Evolutionary conservation across 2,888 invertebrate genomes (phyloP).

Genomic region (Machimus atricapillus): DNA sequence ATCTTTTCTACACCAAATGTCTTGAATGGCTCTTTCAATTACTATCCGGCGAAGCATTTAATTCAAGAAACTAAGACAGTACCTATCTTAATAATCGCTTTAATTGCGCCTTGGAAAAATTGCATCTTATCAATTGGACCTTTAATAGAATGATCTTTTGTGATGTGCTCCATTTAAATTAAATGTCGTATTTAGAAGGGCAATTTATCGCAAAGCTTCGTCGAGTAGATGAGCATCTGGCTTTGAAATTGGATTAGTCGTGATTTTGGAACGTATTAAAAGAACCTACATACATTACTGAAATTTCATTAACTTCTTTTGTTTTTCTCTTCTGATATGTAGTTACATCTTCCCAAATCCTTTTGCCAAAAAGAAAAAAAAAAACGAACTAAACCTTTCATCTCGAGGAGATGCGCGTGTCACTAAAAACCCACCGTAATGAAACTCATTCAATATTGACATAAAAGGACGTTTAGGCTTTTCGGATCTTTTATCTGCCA

Average conservation of each 20-base stretch:
- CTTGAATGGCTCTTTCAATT: neutral
- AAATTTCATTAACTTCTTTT: neutral
- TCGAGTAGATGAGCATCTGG: neutral
- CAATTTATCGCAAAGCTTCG: neutral
- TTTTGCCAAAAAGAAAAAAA: neutral
- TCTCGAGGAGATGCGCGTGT: neutral
- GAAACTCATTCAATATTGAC: constrained; percentile 15
- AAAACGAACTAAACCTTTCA: neutral
- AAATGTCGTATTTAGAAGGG: neutral
- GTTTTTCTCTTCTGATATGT: neutral
- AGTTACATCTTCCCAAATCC: neutral
- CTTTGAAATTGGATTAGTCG: neutral
- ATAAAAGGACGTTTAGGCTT: neutral
- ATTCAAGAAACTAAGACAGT: neutral
- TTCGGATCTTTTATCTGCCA: constrained; percentile 8
- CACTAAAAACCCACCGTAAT: neutral
- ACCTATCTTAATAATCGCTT: neutral
- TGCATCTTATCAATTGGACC: neutral
- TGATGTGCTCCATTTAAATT: neutral
- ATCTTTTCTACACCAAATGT: neutral
- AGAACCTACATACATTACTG: neutral
- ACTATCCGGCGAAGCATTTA: neutral
- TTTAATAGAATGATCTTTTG: neutral
- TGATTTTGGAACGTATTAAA: neutral
- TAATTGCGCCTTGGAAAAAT: neutral